Base-by-base conservation (phyloP, 2,888 invertebrate genomes). In the Scrobipalpa costella region DNA sequence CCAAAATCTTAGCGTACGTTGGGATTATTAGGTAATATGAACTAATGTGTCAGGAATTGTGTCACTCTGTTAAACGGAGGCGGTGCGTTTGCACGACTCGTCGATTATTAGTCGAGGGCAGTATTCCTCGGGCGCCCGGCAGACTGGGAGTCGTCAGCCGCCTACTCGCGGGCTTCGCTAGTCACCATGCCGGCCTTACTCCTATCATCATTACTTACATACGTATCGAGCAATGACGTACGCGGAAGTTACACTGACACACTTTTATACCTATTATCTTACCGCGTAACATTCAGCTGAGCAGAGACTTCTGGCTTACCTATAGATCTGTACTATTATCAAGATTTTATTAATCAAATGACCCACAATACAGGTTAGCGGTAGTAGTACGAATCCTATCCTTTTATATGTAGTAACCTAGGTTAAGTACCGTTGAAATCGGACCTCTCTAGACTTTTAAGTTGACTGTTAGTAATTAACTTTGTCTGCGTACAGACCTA, bases 31-130 rank as follows among this genome's bases (percentile, higher is more conserved):
- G 84, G 83, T n/a, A n/a, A n/a, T n/a, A n/a, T n/a, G n/a, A n/a
- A n/a, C n/a, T 87, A 85, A 88, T 86, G 83, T 83, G 84, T 79
- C 78, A 81, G 87, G 86, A 89, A 88, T 89, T 90, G 87, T 89
- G 88, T 88, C 90, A 88, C 84, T 84, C 83, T 80, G 83, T 82
- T 79, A 77, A 76, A 86, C 79, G 84, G 86, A 84, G 87, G 86
- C 86, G 87, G 83, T 83, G 73, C 80, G 83, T 85, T 84, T 85
- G 80, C 84, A 85, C 79, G 81, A 79, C 78, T 50, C 82, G 84
- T 77, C 77, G 61, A 80, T 75, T 79, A 78, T 73, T 75, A 83
- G 81, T 80, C 79, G 82, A 84, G 84, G 83, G 83, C 85, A 86
- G 81, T 78, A 81, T 81, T 83, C 79, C 79, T 81, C 73, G 71